Evolutionary conservation across 2,797 vertebrate genomes (phyloP).

Genomic region (Thalassophryne amazonica): DNA sequence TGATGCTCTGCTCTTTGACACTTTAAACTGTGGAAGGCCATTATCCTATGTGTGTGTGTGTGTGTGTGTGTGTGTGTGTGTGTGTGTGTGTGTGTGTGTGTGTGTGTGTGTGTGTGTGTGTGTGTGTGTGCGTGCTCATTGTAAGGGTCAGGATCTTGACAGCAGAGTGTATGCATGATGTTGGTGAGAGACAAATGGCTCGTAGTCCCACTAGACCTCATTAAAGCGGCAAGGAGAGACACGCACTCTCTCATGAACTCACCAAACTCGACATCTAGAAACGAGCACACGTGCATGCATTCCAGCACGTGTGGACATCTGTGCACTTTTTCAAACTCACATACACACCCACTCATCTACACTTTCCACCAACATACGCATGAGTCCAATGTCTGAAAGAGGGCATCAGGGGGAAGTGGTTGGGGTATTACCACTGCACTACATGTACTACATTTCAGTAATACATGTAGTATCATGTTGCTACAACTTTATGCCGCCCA

Average conservation of each 20-base stretch:
- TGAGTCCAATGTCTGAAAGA: constrained; percentile 19
- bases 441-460: no score
- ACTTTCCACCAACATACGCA: neutral
- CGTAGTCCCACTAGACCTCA: constrained; percentile 42
- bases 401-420: no score
- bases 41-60: constrained; percentile 3
- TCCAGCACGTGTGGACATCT: neutral
- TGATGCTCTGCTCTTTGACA: constrained; percentile 22
- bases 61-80: neutral
- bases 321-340: neutral
- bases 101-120: neutral
- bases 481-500: no score
- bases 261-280: constrained; percentile 15
- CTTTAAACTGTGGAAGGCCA: neutral
- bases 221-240: constrained; percentile 33
- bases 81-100: neutral
- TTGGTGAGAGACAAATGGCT: constrained; percentile 25
- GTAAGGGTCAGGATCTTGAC: constrained; percentile 6
- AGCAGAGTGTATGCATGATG: constrained; percentile 1
- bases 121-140: neutral
- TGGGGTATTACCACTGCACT: no score
- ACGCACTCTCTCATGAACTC: neutral
- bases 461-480: no score
- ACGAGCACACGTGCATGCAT: constrained; percentile 8
- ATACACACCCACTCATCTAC: neutral